Evolutionary conservation across 2,113 vertebrate species (phyloP), one percentile per base, ranked within the genome.

Genomic region (Pagrus major): DNA sequence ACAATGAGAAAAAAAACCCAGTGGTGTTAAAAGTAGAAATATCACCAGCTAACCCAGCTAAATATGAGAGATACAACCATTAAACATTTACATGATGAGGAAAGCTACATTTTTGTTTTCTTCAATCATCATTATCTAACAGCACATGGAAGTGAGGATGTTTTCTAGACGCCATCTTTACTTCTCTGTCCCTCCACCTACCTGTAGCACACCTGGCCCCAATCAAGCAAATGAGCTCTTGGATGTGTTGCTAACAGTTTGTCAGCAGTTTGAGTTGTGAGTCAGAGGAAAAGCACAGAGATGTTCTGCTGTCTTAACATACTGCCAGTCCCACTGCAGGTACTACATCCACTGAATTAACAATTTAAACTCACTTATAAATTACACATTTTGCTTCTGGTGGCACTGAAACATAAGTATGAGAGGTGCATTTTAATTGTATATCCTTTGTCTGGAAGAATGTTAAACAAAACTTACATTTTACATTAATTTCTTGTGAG

Each of bases 281-380:
- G 7, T 35, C 33, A 35, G 33, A 39, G 37, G 2, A 39, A 2
- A 39, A 54, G 14, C 21, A 21, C 4, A 35, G 37, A 0, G 1
- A 93, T 94, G 94, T 88, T 92, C 69, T 85, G 92, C n/a, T 94
- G 92, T 85, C 71, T 92, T 2, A 88, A 74, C 31, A 9, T 61
- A 2, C 72, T 94, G n/a, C 80, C 89, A 9, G 61, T 0, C 9
- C 39, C 90, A 0, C 69, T 94, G 58, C 90, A 93, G 93, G 94
- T 93, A 91, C 1, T 9, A 14, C 4, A 9, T n/a, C 5, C 1
- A 41, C 10, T 14, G 0, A 18, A 11, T 41, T 5, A 27, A 10
- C 23, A 23, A 27, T 12, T 59, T 23, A 16, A 25, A 5, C 5
- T 69, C 2, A 5, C 29, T 51, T 46, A 0, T 3, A 18, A 27